Conservation (phyloP, 1,140 invertebrate genomes). For the Drosophila saltans region DNA sequence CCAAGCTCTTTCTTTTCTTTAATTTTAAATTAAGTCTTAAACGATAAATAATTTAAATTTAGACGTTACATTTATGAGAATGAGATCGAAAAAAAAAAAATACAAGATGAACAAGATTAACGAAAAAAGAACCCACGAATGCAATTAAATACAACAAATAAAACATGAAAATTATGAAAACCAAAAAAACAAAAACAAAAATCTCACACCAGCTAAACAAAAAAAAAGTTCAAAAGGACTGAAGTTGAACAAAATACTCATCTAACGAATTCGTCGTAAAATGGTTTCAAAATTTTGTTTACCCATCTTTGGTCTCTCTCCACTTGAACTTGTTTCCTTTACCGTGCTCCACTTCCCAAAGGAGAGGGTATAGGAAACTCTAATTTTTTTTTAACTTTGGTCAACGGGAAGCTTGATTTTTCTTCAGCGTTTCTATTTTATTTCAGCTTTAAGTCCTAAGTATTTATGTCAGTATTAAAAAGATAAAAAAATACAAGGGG, state of each 20-base stretch:
- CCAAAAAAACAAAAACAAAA: conserved; percentile 18
- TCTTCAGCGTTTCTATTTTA: conserved; percentile 36
- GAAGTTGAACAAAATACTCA: background rate
- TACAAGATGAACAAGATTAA: conserved; percentile 42
- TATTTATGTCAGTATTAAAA: conserved; percentile 71
- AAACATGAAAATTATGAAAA: conserved; percentile 62
- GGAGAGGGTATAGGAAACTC: background rate
- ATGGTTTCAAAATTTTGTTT: conserved; percentile 67
- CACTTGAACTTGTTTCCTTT: background rate
- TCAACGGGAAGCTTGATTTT: conserved; percentile 70
- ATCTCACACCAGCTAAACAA: conserved; percentile 9
- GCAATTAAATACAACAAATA: conserved; percentile 80
- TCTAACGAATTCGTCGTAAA: conserved; percentile 35
- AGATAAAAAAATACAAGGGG: conserved; percentile 13
- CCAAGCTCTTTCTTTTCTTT: conserved; percentile 75
- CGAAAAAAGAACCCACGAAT: conserved; percentile 65
- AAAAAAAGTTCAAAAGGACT: background rate
- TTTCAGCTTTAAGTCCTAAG: conserved; percentile 73
- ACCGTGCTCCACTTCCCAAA: background rate
- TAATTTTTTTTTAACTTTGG: background rate
- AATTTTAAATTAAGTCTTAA: conserved; percentile 67
- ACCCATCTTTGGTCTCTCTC: conserved; percentile 30
- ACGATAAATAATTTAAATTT: conserved; percentile 63
- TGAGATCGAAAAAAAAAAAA: conserved; percentile 58
- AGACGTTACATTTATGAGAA: conserved; percentile 82